These are phyloP conservation scores for Trichoplusia ni DNA, from an alignment of 1,140 invertebrate species.

Conservation along the genomic window DNA sequence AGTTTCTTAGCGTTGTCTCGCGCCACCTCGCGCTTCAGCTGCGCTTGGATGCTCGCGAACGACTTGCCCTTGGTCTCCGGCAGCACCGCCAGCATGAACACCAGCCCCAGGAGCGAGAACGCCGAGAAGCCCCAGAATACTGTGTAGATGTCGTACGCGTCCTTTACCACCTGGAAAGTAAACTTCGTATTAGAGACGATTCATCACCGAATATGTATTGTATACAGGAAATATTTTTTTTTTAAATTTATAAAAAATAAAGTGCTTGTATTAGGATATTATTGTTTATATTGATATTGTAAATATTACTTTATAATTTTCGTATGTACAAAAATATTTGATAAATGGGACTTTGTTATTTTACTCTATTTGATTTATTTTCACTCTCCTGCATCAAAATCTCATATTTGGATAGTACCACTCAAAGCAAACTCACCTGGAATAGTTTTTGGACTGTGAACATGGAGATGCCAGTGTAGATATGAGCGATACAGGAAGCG, in stretches of 20 bases:
- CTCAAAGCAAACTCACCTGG: slow-evolving; percentile 68
- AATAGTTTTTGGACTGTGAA: slow-evolving; percentile 90
- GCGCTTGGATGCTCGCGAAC: slow-evolving; percentile 81
- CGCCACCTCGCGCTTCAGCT: slow-evolving; percentile 66
- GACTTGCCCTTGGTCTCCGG: slow-evolving; percentile 93
- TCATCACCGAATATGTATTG: too few species aligned
- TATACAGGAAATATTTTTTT: background rate
- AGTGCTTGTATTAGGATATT: background rate
- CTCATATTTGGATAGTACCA: background rate
- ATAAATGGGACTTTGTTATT: slow-evolving; percentile 25
- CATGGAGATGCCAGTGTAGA: slow-evolving; percentile 87
- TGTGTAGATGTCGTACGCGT: slow-evolving; percentile 84
- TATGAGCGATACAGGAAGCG: slow-evolving; percentile 86
- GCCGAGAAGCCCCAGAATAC: slow-evolving; percentile 89
- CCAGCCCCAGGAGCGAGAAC: slow-evolving; percentile 83
- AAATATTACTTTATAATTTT: background rate
- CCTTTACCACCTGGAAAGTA: slow-evolving; percentile 80
- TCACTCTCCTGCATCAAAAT: background rate
- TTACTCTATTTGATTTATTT: background rate
- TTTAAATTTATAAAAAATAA: background rate
- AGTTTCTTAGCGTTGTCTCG: slow-evolving; percentile 74
- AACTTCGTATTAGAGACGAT: slow-evolving; percentile 23
- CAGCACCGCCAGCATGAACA: slow-evolving; percentile 85
- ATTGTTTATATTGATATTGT: background rate
- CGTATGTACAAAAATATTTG: slow-evolving; percentile 5